These are phyloP conservation scores for Phylloscopus collybita DNA, from an alignment of 2,797 vertebrate genomes.

Conservation along the genomic window DNA sequence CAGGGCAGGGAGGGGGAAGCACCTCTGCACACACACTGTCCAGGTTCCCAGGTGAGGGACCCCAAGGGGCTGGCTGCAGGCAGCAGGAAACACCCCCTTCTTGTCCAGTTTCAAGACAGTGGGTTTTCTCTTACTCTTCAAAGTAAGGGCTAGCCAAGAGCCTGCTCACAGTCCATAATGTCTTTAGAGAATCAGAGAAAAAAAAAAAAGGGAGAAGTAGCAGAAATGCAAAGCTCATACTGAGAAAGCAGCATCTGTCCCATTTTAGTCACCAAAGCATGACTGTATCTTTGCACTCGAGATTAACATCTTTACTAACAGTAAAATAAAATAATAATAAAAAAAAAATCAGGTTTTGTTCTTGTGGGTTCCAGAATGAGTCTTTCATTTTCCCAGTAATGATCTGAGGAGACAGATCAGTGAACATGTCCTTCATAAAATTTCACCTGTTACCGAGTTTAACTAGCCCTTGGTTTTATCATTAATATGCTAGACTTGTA, in stretches of 20 bases:
- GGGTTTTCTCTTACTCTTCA: neutral
- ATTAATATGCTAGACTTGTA: neutral
- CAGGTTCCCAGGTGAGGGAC: neutral
- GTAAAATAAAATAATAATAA: neutral
- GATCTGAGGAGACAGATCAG: neutral
- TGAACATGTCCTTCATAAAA: neutral
- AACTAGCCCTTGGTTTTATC: slow-evolving; percentile 1
- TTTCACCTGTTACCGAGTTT: neutral
- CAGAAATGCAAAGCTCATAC: neutral
- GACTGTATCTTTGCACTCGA: neutral
- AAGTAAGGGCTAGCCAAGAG: neutral
- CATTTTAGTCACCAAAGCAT: neutral
- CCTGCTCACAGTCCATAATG: neutral
- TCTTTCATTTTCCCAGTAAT: neutral
- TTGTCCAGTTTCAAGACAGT: neutral
- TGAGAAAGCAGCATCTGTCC: neutral
- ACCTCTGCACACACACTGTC: accelerated
- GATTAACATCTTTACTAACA: neutral
- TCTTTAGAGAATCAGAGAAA: neutral
- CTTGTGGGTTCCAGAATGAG: neutral
- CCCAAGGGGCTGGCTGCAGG: neutral
- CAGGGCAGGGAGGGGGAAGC: neutral
- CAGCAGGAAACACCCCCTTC: neutral
- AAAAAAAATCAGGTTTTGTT: neutral
- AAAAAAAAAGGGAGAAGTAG: neutral